phyloP scores from a whole-genome alignment of 2,888 invertebrate species.

The Nesidiocoris tenuis region DNA sequence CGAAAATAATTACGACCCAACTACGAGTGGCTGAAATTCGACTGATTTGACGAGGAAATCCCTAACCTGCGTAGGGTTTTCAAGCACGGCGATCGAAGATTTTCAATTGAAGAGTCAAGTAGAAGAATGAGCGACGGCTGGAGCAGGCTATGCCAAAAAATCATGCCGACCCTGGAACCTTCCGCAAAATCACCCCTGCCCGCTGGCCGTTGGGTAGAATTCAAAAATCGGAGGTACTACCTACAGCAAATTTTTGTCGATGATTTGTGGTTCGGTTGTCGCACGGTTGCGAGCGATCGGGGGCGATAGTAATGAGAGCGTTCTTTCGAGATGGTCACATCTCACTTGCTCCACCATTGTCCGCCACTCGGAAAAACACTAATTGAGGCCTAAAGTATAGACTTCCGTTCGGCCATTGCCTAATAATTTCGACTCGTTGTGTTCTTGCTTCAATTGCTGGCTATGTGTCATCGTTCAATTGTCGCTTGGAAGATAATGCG shows the following conservation, averaged over 20 bases:
- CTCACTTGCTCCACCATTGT: slow-evolving; percentile 46
- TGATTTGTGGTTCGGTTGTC: slow-evolving; percentile 20
- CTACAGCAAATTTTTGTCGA: neutral
- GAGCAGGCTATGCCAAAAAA: no score
- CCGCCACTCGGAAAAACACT: slow-evolving; percentile 45
- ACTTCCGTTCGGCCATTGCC: slow-evolving; percentile 46
- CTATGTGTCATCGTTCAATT: slow-evolving; percentile 47
- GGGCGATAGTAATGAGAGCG: slow-evolving; percentile 41
- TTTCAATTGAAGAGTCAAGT: no score
- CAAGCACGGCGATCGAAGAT: no score
- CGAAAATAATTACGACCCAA: no score
- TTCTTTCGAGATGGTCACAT: slow-evolving; percentile 44
- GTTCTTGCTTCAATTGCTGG: slow-evolving; percentile 45
- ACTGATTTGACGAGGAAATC: no score
- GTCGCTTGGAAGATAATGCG: slow-evolving; percentile 43
- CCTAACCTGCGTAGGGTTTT: no score
- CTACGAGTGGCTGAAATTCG: no score
- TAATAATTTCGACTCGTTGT: slow-evolving; percentile 44
- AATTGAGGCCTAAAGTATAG: slow-evolving; percentile 46
- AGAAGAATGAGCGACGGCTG: no score
- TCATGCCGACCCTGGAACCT: no score
- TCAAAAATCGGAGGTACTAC: neutral
- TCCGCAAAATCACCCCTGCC: no score
- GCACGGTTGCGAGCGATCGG: slow-evolving; percentile 28
- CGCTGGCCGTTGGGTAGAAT: no score